A percentile compares a stretch with the other conserved stretches of the same genome.
Evolutionary conservation across 2,888 invertebrate genomes (phyloP).

Genomic region (Coelopa pilipes): DNA sequence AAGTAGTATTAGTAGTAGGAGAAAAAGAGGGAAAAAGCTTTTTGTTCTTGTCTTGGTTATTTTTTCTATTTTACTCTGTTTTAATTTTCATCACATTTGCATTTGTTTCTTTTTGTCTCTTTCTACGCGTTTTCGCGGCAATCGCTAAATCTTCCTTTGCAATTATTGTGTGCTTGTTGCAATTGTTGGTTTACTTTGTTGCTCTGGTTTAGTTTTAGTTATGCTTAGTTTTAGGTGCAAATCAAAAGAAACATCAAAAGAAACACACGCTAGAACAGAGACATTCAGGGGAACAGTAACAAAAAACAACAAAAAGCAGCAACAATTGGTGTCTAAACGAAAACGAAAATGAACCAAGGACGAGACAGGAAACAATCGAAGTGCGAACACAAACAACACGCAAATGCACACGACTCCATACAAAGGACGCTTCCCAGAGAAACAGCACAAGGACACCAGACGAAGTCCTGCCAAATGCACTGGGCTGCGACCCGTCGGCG

Average conservation of each 20-base stretch:
- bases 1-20: conserved; percentile 23
- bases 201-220: neutral
- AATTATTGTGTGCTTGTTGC: conserved; percentile 10
- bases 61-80: neutral
- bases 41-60: conserved; percentile 34
- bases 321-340: neutral
- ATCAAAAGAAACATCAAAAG: conserved; percentile 35
- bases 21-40: conserved; percentile 57
- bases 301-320: no score
- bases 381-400: neutral
- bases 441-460: no score
- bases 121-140: neutral
- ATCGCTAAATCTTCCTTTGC: neutral
- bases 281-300: neutral
- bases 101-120: conserved; percentile 17
- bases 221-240: conserved; percentile 21
- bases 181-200: conserved; percentile 19
- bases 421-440: no score
- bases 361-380: neutral
- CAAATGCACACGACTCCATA: conserved; percentile 13
- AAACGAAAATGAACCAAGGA: neutral
- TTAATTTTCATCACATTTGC: neutral
- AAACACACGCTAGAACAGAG: conserved; percentile 19
- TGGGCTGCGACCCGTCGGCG: no score
- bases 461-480: no score